Evolutionary conservation across 2,113 vertebrate species (phyloP).

Genomic region (Hydrochoerus hydrochaeris): DNA sequence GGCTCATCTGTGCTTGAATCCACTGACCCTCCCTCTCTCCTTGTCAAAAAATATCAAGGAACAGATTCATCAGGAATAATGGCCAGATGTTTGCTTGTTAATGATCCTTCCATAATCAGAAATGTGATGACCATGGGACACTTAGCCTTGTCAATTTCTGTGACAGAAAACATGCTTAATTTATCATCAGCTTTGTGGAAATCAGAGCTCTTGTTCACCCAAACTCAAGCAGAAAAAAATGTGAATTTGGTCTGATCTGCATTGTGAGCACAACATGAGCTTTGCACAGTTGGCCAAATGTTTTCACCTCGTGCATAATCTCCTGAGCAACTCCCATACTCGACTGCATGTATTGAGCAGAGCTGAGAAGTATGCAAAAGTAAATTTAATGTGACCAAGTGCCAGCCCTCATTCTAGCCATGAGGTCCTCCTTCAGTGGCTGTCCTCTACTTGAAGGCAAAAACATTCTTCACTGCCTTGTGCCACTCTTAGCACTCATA

Average conservation of each 20-base stretch:
- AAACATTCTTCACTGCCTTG: neutral
- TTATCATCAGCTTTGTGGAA: conserved; percentile 70
- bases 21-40: conserved; percentile 63
- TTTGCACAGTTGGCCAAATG: neutral
- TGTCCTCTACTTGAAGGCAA: neutral
- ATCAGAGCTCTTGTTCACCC: conserved; percentile 6
- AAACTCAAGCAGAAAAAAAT: neutral
- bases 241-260: neutral
- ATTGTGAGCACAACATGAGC: neutral
- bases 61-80: conserved; percentile 82
- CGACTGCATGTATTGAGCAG: neutral
- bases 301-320: neutral
- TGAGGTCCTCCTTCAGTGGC: fast-evolving
- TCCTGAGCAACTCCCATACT: neutral
- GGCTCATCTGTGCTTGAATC: conserved; percentile 52
- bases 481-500: neutral
- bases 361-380: neutral
- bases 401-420: neutral
- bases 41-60: conserved; percentile 77
- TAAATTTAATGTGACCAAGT: neutral
- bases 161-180: conserved; percentile 74
- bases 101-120: conserved; percentile 73
- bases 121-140: conserved; percentile 67
- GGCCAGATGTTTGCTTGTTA: conserved; percentile 78
- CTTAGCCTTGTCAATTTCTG: conserved; percentile 70